Evolutionary conservation across 2,797 vertebrate species (phyloP).

Genomic region (Acanthurus lineatus): DNA sequence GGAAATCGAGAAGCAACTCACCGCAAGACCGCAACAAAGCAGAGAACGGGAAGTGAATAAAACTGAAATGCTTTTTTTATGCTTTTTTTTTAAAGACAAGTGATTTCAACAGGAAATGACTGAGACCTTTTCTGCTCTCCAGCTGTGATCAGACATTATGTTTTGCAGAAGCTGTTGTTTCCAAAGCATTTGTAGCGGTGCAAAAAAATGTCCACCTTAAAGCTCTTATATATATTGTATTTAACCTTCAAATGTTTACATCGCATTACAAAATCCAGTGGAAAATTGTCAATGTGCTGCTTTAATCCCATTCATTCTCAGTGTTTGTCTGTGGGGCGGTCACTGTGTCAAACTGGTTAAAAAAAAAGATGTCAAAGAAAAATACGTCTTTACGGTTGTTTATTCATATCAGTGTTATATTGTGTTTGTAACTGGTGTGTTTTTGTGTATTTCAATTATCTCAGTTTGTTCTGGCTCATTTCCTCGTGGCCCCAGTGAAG

Average conservation of each 20-base stretch:
- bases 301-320: too few species aligned
- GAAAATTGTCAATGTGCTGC: too few species aligned
- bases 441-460: not conserved
- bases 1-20: not conserved
- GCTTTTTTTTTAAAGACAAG: not conserved
- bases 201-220: too few species aligned
- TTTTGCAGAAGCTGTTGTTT: not conserved
- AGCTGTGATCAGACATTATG: not conserved
- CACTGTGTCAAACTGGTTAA: too few species aligned
- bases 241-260: too few species aligned
- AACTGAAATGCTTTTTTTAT: not conserved
- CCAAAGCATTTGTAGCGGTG: too few species aligned
- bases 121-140: not conserved
- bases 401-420: not conserved
- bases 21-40: not conserved
- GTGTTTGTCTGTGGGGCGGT: too few species aligned
- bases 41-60: not conserved
- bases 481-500: not conserved
- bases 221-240: not conserved
- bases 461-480: not conserved
- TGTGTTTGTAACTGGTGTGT: not conserved
- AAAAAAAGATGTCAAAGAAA: not conserved
- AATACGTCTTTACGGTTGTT: not conserved
- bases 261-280: too few species aligned
- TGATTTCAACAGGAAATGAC: constrained; percentile 14